Evolutionary conservation across 53 echinoderm and acorn worm species (phyloP), one percentile per base, ranked within the genome.

Genomic region (Henricia sp.): DNA sequence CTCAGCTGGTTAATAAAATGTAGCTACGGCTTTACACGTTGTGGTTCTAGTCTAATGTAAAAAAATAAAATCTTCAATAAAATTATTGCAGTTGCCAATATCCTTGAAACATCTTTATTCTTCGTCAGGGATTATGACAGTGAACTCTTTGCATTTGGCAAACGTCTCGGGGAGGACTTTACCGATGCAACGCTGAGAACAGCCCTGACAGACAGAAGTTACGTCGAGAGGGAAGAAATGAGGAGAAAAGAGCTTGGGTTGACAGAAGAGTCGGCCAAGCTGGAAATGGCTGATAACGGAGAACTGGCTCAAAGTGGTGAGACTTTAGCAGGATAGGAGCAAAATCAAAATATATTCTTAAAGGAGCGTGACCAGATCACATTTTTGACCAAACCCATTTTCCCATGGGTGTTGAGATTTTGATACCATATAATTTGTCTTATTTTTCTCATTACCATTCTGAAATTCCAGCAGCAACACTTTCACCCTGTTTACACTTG

Each of bases 121-220:
- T 46, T 56, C 43, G 1, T 37, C 78, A 97, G 97, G 97, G 92
- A 97, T 82, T 97, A 97, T 55, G 83, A 86, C 62, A 92, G 94
- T 75, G 97, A 97, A 78, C 69, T 97, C 38, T 97, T 85, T 83
- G 97, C 92, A 3, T 97, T 97, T 55, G 87, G 92, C 21, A 91
- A 92, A 52, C 84, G 97, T 14, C 60, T 97, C 19, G 97, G 97
- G 23, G 97, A 97, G 57, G 92, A 97, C 12, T 90, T 97, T 67
- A 85, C 90, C 16, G 83, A 87, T 2, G 72, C 68, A 39, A 90
- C 88, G 0, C 52, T 97, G 27, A 68, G 90, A 29, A 85, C 90
- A 24, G 92, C 97, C 26, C 82, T 97, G 55, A 95, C 95, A 0
- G 85, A 95, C 51, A 40, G 32, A 17, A 85, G 92, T 44, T 93